phyloP scores from a whole-genome alignment of 2,797 vertebrate species.

The Brotula barbata region DNA sequence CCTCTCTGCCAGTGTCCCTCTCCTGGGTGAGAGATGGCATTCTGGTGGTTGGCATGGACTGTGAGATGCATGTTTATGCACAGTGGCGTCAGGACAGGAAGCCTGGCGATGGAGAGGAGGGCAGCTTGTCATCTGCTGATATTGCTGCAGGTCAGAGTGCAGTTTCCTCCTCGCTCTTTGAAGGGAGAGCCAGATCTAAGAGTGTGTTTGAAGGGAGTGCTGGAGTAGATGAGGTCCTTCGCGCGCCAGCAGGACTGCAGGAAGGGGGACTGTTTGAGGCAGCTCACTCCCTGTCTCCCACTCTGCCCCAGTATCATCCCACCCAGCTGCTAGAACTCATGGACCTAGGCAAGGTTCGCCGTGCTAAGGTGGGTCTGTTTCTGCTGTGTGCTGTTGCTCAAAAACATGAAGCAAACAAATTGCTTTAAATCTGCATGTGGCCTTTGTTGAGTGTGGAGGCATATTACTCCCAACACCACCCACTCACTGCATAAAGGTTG shows the following conservation, averaged over 20 bases:
- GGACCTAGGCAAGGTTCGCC: conserved; percentile 94
- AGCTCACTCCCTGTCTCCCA: conserved; percentile 94
- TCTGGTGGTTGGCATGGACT: conserved; percentile 97
- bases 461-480: no score
- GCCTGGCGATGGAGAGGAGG: conserved; percentile 80
- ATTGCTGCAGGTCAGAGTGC: conserved; percentile 66
- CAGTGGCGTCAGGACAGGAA: conserved; percentile 94
- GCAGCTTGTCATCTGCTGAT: conserved; percentile 76
- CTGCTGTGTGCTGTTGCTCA: background rate
- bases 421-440: no score
- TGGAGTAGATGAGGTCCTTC: conserved; percentile 88
- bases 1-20: conserved; percentile 93
- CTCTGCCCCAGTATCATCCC: conserved; percentile 97
- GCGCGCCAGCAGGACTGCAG: conserved; percentile 89
- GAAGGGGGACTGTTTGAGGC: conserved; percentile 98
- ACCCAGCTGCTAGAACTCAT: conserved; percentile 96
- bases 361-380: conserved; percentile 83
- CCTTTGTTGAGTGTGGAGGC: background rate
- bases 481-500: no score
- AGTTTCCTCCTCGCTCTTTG: conserved; percentile 53
- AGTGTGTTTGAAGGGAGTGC: conserved; percentile 87
- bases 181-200: conserved; percentile 82
- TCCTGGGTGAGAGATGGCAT: conserved; percentile 99
- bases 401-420: background rate
- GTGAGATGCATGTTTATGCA: conserved; percentile 98